A percentile compares a stretch with the other conserved stretches of the same genome.
phyloP scores from a whole-genome alignment of 2,888 invertebrate species.

The Antheraea assamensis region DNA sequence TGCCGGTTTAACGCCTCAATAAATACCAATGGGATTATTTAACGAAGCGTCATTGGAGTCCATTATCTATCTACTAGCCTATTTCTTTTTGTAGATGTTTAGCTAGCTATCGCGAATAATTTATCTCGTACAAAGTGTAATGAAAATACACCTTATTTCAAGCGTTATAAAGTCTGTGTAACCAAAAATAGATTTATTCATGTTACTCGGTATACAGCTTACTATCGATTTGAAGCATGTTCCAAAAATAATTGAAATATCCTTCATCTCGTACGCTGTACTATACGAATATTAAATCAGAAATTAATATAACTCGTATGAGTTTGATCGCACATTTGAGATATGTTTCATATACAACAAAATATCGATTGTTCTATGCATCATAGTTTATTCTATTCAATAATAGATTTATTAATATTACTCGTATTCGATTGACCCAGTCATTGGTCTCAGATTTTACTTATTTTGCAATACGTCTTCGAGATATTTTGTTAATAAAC shows the following conservation, averaged over 20 bases:
- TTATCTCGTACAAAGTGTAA: too few relatives aligned
- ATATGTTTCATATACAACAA: neutral
- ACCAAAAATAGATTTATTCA: too few relatives aligned
- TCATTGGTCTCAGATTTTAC: too few relatives aligned
- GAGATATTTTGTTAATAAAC: neutral
- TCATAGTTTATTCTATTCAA: neutral
- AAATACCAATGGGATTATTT: neutral
- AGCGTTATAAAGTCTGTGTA: too few relatives aligned
- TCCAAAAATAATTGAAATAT: neutral
- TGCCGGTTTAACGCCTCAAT: neutral
- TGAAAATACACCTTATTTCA: too few relatives aligned
- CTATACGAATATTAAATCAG: too few relatives aligned
- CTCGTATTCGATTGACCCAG: too few relatives aligned
- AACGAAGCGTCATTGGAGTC: constrained; percentile 13
- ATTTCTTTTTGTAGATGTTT: too few relatives aligned
- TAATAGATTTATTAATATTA: too few relatives aligned
- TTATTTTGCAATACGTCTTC: neutral
- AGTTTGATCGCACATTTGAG: neutral
- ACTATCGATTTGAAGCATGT: neutral
- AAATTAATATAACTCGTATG: too few relatives aligned
- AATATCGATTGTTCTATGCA: neutral
- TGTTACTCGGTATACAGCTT: neutral
- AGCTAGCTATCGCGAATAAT: neutral
- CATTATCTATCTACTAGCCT: neutral
- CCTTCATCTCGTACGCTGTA: neutral